Evolutionary conservation across 2,888 invertebrate genomes (phyloP).

Genomic region (Polydrusus cervinus): DNA sequence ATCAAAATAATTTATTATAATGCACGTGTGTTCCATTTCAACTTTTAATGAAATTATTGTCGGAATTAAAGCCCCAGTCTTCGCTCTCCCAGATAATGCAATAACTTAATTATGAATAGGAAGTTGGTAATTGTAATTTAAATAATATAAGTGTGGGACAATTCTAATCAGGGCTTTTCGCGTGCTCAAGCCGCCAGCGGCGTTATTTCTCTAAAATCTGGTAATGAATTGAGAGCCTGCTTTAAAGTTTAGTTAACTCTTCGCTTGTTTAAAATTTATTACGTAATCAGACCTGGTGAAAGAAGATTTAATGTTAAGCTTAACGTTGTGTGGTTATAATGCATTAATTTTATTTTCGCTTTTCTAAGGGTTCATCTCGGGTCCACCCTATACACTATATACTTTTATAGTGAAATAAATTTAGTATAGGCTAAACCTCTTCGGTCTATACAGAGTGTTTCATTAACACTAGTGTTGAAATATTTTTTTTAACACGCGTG

Average conservation of each 20-base stretch:
- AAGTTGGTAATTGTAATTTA: slow-evolving; percentile 71
- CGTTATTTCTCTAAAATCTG: slow-evolving; percentile 47
- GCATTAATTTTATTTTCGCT: not conserved
- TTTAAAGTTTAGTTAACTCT: slow-evolving; percentile 36
- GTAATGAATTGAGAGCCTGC: slow-evolving; percentile 43
- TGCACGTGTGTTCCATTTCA: slow-evolving; percentile 69
- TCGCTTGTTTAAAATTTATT: slow-evolving; percentile 41
- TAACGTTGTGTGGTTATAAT: not conserved
- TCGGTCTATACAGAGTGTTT: no score
- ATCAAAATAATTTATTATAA: slow-evolving; percentile 62
- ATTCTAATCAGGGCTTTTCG: slow-evolving; percentile 68
- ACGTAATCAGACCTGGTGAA: slow-evolving; percentile 11
- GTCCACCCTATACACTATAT: no score
- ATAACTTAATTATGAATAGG: slow-evolving; percentile 69
- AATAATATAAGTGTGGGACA: slow-evolving; percentile 68
- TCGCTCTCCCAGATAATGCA: slow-evolving; percentile 64
- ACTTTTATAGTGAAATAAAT: no score
- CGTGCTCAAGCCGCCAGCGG: slow-evolving; percentile 31
- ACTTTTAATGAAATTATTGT: slow-evolving; percentile 70
- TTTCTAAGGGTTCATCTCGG: no score
- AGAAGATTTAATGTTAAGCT: not conserved
- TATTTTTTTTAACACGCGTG: no score
- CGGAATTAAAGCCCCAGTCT: slow-evolving; percentile 69
- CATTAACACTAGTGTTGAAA: no score
- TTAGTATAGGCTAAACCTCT: no score